phyloP scores from a whole-genome alignment of 2,888 invertebrate species.

The Antheraea assamensis region DNA sequence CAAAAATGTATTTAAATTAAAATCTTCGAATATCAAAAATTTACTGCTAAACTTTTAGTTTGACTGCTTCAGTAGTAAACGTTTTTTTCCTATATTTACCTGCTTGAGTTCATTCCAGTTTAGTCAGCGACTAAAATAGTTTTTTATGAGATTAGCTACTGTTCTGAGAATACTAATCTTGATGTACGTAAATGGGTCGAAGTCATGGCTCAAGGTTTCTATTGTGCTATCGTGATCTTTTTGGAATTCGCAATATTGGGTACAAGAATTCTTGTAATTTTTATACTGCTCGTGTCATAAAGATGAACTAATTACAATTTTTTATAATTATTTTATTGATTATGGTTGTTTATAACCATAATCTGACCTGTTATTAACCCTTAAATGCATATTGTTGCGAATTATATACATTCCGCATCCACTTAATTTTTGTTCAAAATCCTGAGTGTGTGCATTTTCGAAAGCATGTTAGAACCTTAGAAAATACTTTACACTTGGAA shows the following conservation, averaged over 20 bases:
- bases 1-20: neutral
- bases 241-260: neutral
- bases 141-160: conserved; percentile 21
- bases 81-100: neutral
- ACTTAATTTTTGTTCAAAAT: no score
- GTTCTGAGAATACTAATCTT: conserved; percentile 18
- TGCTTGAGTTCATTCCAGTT: neutral
- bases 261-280: neutral
- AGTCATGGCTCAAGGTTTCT: neutral
- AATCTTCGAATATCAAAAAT: neutral
- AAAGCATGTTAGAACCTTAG: no score
- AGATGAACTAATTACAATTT: neutral
- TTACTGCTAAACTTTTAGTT: neutral
- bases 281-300: conserved; percentile 1
- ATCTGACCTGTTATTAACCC: neutral
- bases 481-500: no score
- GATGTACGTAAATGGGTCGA: conserved; percentile 6
- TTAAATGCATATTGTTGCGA: no score
- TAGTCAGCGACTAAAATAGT: conserved; percentile 4
- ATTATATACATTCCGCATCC: no score
- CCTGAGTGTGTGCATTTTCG: no score
- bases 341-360: neutral
- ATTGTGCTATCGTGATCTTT: conserved; percentile 8
- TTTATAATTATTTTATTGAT: neutral
- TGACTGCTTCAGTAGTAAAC: neutral